A percentile compares a stretch with the other conserved stretches of the same genome.
Evolutionary conservation across 2,797 vertebrate genomes (phyloP).

Genomic region (Geotrypetes seraphini): DNA sequence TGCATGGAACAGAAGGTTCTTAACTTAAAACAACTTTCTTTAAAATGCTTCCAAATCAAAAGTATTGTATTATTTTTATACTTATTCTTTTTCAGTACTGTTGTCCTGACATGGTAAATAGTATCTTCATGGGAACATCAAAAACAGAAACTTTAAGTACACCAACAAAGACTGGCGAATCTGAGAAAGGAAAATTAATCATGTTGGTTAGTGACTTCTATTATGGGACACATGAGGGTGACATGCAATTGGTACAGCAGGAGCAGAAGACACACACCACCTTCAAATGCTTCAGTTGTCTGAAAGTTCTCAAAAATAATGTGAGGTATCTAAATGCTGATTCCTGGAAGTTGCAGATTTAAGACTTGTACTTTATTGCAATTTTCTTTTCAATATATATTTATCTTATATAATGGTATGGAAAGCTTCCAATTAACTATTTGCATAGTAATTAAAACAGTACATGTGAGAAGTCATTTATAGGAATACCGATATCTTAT

Average conservation of each 20-base stretch:
- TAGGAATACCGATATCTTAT: background rate
- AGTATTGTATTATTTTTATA: too few species aligned
- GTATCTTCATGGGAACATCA: conserved; percentile 32
- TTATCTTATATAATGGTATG: background rate
- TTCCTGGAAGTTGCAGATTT: conserved; percentile 7
- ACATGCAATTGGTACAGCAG: conserved; percentile 48
- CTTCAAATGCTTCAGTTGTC: conserved; percentile 94
- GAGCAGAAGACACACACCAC: conserved; percentile 75
- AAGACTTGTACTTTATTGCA: conserved; percentile 2
- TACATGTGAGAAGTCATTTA: background rate
- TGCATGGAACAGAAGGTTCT: background rate
- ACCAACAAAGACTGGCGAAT: conserved; percentile 34
- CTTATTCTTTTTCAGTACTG: conserved; percentile 61
- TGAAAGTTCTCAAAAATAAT: conserved; percentile 95
- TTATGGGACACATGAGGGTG: conserved; percentile 82
- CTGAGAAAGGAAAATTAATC: conserved; percentile 80
- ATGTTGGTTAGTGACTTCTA: conserved; percentile 97
- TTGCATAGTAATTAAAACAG: conserved; percentile 3
- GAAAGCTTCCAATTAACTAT: background rate
- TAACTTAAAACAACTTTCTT: background rate
- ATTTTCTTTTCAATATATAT: background rate
- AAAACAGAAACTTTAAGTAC: conserved; percentile 40
- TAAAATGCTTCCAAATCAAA: too few species aligned
- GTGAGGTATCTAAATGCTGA: conserved; percentile 69
- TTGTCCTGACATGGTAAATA: conserved; percentile 59